Evolutionary conservation across 2,113 vertebrate species (phyloP), one percentile per base, ranked within the genome.

Genomic region (Protomyctophum bolini): DNA sequence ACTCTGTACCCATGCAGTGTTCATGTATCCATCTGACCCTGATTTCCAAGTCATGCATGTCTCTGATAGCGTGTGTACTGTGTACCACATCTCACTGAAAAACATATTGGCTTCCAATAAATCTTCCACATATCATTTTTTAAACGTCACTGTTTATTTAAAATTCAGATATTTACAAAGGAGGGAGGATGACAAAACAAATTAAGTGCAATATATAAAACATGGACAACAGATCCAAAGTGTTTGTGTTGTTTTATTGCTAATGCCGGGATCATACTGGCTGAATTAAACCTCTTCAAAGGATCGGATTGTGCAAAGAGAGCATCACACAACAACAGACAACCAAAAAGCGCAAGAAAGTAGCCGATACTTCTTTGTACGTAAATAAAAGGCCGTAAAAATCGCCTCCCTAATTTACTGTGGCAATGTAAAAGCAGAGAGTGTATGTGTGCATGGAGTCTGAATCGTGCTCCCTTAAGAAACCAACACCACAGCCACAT

Each of bases 131-230:
- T 65, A 48, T 65, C 52, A 49, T 58, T 9, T 86, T 72, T 82
- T 80, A 89, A 84, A 86, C 65, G 8, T 51, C 62, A 78, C 49
- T 58, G 70, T 91, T 90, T 91, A 89, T 89, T 91, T 85, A 9
- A 72, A 8, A 50, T 58, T 56, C 61, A 54, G 74, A 76, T 88
- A 88, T 90, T 86, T 87, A 88, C 84, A 89, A 80, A 67, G 64
- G 58, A 72, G 70, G 8, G 50, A 63, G 77, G 79, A 15, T 47
- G 74, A 57, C 50, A 10, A 46, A 81, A 75, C 66, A 12, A 33
- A 56, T 57, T 70, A 88, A 86, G 82, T 87, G 85, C 77, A 79
- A 68, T 83, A 72, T 64, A 50, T n/a, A 79, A 69, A 79, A 83
- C 67, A 51, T 65, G 8, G 73, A 71, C 80, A 76, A 68, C 33